These are phyloP conservation scores for Erebia epiphron DNA, from an alignment of 2,888 invertebrate species.

Conservation along the genomic window DNA sequence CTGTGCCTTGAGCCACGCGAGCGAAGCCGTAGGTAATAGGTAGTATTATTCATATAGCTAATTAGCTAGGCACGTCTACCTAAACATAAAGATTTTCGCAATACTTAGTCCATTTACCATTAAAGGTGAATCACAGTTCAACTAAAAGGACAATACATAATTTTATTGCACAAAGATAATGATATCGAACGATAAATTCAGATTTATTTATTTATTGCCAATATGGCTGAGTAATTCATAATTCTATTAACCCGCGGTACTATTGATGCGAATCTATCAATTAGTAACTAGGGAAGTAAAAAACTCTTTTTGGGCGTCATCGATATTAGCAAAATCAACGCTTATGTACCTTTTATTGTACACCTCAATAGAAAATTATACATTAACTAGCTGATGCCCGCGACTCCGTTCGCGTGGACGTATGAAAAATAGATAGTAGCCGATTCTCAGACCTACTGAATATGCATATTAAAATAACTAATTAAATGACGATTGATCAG, in stretches of 20 bases:
- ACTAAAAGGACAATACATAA: not conserved
- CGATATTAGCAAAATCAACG: not conserved
- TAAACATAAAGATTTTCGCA: not conserved
- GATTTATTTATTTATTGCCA: constrained; percentile 19
- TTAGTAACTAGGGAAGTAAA: not conserved
- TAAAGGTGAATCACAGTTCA: constrained; percentile 6
- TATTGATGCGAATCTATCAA: not conserved
- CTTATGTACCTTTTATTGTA: no score
- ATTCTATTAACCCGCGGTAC: not conserved
- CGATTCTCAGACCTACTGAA: no score
- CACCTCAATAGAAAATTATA: no score
- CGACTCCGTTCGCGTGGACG: no score
- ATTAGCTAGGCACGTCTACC: no score
- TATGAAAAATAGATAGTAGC: no score
- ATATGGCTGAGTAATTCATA: not conserved
- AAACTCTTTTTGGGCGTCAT: not conserved
- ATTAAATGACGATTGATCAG: no score
- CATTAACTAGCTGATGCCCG: no score
- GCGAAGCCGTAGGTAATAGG: not conserved
- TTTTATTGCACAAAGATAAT: constrained; percentile 5
- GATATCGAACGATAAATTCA: constrained; percentile 20
- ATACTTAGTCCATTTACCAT: constrained; percentile 1
- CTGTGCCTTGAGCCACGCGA: not conserved
- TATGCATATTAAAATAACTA: no score
- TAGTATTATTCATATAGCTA: not conserved